Conservation (phyloP, 2,113 vertebrate genomes). For the Etia nguti region DNA sequence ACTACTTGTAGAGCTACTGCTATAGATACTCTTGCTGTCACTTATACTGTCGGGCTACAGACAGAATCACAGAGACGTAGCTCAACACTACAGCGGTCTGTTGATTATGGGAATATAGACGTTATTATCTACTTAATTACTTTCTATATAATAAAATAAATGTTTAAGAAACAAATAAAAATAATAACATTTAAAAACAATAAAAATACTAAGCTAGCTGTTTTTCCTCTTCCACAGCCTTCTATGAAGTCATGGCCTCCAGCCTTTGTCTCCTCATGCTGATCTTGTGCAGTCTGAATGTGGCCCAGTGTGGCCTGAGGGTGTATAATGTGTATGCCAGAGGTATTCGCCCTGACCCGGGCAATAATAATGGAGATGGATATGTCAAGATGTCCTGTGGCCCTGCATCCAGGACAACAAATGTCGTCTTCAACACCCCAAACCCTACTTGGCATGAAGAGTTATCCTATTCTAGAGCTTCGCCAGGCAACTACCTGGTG, state of each 20-base stretch:
- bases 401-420: neutral
- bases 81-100: no score
- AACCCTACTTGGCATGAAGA: slow-evolving; percentile 39
- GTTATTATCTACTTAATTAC: neutral
- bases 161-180: neutral
- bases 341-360: neutral
- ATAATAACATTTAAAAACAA: neutral
- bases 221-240: neutral
- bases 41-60: neutral
- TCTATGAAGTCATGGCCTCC: slow-evolving; percentile 5
- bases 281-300: neutral
- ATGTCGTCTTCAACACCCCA: neutral
- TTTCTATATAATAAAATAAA: neutral
- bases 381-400: slow-evolving; percentile 22
- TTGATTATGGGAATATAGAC: neutral
- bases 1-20: neutral
- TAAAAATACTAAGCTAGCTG: neutral
- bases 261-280: neutral
- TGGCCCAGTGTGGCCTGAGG: neutral
- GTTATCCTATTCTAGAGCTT: neutral
- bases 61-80: neutral
- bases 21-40: neutral
- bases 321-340: neutral
- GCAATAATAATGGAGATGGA: neutral
- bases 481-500: neutral